Evolutionary conservation across 2,113 vertebrate species (phyloP), one percentile per base, ranked within the genome.

Genomic region (Lycocorax pyrrhopterus): DNA sequence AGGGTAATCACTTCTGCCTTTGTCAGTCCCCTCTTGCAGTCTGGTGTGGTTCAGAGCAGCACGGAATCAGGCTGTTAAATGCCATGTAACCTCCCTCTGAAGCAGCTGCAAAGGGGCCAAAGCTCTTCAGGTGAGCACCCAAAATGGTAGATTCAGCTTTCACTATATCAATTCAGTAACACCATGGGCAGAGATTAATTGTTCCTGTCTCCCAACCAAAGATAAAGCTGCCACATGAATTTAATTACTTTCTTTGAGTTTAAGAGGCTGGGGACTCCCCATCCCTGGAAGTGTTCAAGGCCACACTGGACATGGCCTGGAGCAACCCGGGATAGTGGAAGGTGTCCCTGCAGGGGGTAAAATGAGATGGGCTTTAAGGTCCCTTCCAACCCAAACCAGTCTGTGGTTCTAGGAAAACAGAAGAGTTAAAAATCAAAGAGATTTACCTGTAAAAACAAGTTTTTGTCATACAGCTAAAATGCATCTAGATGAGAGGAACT

Each of bases 301-400:
- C 32, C 17, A 69, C 21, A n/a, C 0, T 27, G 25, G 41, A 49
- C 3, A 18, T 35, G 4, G 4, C 15, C 43, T 12, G 3, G 12
- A 76, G 47, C 41, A 62, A 35, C 14, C 47, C 47, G 47, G 32
- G 19, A 18, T 3, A 41, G 26, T 19, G 30, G 55, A 69, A 76
- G 14, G 32, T 37, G 63, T 43, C 41, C 35, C 55, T 53, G 17
- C 41, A 90, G 17, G 14, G 21, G 35, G 14, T 22, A 32, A 35
- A 56, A 49, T 27, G 18, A 56, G 15, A 63, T 55, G n/a, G 35
- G 26, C 26, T 76, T 49, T 47, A 55, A 62, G 30, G 26, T 49
- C 26, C 30, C 35, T 83, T 49, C 35, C 17, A 49, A 69, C 6
- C 25, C 55, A 69, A 62, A 55, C 13, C 25, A 47, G 10, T 21